phyloP scores from a whole-genome alignment of 1,140 invertebrate species.

The Drosophila kikkawai region DNA sequence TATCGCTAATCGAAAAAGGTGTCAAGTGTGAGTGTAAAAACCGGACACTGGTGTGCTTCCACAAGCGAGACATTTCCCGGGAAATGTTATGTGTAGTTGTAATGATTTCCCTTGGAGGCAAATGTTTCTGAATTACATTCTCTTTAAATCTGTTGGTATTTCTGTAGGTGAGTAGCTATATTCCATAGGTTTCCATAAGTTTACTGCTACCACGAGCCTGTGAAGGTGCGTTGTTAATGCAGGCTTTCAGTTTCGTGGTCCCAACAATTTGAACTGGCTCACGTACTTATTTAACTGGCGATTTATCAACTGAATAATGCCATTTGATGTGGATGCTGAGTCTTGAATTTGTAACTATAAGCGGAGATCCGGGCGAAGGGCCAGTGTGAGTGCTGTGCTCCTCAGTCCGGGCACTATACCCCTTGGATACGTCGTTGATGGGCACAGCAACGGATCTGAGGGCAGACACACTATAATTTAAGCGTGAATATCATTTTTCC shows the following conservation, averaged over 20 bases:
- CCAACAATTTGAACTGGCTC: constrained; percentile 42
- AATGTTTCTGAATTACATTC: not conserved
- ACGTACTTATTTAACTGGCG: constrained; percentile 56
- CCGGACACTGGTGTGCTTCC: constrained; percentile 8
- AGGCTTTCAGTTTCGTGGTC: constrained; percentile 32
- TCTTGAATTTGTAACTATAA: constrained; percentile 40
- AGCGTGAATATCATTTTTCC: constrained; percentile 84
- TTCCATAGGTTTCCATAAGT: not conserved
- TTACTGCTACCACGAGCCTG: not conserved
- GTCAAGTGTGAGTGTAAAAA: constrained; percentile 31
- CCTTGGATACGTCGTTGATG: constrained; percentile 22
- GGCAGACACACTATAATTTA: constrained; percentile 79
- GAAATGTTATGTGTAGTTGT: constrained; percentile 8
- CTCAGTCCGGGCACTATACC: not conserved
- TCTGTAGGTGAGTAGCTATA: not conserved
- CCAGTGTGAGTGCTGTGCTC: constrained; percentile 6
- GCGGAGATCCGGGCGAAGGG: not conserved
- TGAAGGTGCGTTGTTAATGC: constrained; percentile 19
- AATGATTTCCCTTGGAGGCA: not conserved
- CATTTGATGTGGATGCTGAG: constrained; percentile 53
- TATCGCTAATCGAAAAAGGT: constrained; percentile 43
- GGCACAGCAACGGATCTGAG: constrained; percentile 49
- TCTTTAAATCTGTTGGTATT: not conserved
- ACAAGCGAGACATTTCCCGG: constrained; percentile 2
- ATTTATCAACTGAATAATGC: constrained; percentile 56